Evolutionary conservation across 2,797 vertebrate species (phyloP), one percentile per base, ranked within the genome.

Genomic region (Pangasius macronema): DNA sequence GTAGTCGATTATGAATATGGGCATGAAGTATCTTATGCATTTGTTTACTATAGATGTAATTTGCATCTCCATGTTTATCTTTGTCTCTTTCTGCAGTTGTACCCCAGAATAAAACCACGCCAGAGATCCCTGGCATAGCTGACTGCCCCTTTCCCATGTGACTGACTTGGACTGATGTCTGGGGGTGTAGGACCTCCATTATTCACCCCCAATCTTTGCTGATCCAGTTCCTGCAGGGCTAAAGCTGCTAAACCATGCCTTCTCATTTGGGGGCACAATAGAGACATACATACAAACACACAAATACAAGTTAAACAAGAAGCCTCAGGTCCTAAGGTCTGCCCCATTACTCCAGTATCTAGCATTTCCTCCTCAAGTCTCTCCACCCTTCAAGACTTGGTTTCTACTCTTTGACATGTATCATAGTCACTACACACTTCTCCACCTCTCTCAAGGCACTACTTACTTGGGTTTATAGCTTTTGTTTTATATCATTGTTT

Each of bases 51-150:
- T 20, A 22, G n/a, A 61, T 33, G 10, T 57, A 36, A 36, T 2
- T 20, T 83, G 30, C 18, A 67, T 20, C 67, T 83, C 14, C 9
- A 27, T 57, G 18, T 46, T 59, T 73, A 16, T 51, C 22, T 83
- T 1, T 72, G 53, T 86, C 0, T 90, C 87, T 82, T 30, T 91
- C 88, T 92, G 33, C 93, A 99, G 99, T 93, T 99, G 79, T 99
- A 97, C 89, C 98, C 98, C 36, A 97, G 98, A 94, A 99, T 99
- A 94, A 99, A 99, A 92, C 99, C 98, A 88, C 96, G 98, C 63
- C 98, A 99, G 94, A 96, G 98, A 91, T 98, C 98, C 68, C 95
- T 99, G 76, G 99, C 99, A 75, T 99, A 96, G 96, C 82, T 85
- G 87, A 73, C 76, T 27, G 5, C 49, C 79, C 61, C 39, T 84